Base-by-base conservation (phyloP, 2,888 invertebrate species). In the Creontiades dilutus region DNA sequence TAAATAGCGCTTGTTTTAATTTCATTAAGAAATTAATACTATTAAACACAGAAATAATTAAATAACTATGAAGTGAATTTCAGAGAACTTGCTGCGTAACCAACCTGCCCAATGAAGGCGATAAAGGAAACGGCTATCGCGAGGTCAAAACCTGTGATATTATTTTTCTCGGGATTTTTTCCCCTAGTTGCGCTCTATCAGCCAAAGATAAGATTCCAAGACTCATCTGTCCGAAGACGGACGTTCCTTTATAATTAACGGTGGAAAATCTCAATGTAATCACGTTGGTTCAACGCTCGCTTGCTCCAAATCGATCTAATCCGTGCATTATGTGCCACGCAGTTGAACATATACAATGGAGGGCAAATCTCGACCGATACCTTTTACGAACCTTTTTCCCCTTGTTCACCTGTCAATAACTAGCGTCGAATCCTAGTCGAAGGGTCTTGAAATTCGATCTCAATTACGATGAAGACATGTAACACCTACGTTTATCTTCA, bases 101-200 rank as follows among this genome's bases (percentile, higher is more conserved):
- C 61, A 61, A 61, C 61, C 61, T 61, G 61, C n/a, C 61, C 61
- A 61, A 61, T 11, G 61, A 61, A 61, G 61, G 61, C 61, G 61
- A 61, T 61, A 61, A 57, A 61, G 61, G 61, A 61, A 61, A 61
- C 61, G 61, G 61, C n/a, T 61, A 61, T 61, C 61, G 3, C 37
- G 61, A 19, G 61, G 61, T 61, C 61, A 61, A 19, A 61, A 61
- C 61, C 61, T 61, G 61, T 19, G 16, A 61, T 61, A 61, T 61
- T 61, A 61, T 61, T 61, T 57, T 61, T 61, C 61, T 61, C 16
- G 61, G 61, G 61, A 61, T 19, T 61, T 61, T 19, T 61, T 61
- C 19, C 19, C 52, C 61, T 16, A 61, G 61, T 19, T 61, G n/a
- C 61, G 61, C 61, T 61, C 19, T 61, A 61, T 61, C 61, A 52